Evolutionary conservation across 2,797 vertebrate genomes (phyloP).

Genomic region (Sylvilagus floridanus): DNA sequence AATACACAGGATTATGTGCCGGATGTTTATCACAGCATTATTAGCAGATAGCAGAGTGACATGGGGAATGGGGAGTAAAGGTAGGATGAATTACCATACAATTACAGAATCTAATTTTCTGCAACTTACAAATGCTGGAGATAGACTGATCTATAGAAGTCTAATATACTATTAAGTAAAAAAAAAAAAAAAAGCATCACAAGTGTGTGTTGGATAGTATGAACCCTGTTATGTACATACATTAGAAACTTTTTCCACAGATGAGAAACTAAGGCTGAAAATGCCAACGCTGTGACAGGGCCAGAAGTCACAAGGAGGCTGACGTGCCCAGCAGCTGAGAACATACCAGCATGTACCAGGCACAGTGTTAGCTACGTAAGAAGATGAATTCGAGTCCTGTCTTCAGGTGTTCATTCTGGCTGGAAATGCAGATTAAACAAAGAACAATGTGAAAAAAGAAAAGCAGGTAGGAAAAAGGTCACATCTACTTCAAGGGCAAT

Average conservation of each 20-base stretch:
- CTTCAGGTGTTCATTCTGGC: not conserved
- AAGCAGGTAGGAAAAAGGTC: slow-evolving; percentile 34
- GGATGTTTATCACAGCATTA: not conserved
- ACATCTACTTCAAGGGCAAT: not conserved
- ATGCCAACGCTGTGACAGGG: not conserved
- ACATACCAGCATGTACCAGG: not conserved
- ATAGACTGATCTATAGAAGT: not conserved
- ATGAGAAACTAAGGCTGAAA: not conserved
- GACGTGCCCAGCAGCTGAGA: not conserved
- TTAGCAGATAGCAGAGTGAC: not conserved
- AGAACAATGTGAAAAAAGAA: not conserved
- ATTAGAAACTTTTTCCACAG: slow-evolving; percentile 43
- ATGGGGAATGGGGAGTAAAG: not conserved
- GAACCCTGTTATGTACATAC: not conserved
- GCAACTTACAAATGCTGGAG: not conserved
- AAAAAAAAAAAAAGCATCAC: not conserved
- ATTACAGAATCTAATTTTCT: not conserved
- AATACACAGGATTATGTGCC: not conserved
- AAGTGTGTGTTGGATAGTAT: not conserved
- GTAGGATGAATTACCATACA: not conserved
- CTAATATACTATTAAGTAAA: not conserved
- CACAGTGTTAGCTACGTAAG: not conserved
- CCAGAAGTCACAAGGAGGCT: not conserved
- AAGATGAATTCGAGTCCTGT: not conserved
- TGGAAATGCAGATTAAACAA: slow-evolving; percentile 27